A percentile compares a stretch with the other conserved stretches of the same genome.
phyloP scores from a whole-genome alignment of 2,888 invertebrate species.

The Aporophyla lueneburgensis region DNA sequence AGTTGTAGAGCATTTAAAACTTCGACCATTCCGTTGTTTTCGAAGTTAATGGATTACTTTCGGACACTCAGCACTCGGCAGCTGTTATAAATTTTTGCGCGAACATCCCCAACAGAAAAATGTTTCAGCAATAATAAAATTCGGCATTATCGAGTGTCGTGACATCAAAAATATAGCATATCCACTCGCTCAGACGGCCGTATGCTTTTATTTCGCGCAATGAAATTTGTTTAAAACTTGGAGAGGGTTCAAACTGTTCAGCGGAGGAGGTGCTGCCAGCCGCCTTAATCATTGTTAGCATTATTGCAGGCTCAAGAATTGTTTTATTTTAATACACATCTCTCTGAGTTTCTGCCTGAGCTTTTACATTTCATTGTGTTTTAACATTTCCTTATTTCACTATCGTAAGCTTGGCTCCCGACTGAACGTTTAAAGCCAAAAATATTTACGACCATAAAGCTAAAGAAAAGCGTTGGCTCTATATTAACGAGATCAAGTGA shows the following conservation, averaged over 20 bases:
- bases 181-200: constrained; percentile 68
- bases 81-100: constrained; percentile 74
- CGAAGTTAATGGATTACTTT: constrained; percentile 78
- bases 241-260: constrained; percentile 81
- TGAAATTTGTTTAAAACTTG: constrained; percentile 87
- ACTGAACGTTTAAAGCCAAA: constrained; percentile 51
- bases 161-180: constrained; percentile 75
- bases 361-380: constrained; percentile 52
- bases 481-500: constrained; percentile 74
- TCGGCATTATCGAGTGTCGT: constrained; percentile 75
- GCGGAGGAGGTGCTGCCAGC: constrained; percentile 76
- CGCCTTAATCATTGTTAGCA: constrained; percentile 81
- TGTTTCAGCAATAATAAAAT: constrained; percentile 74
- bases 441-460: constrained; percentile 63
- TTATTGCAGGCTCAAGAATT: constrained; percentile 72
- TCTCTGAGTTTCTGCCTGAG: constrained; percentile 49
- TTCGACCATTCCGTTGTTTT: constrained; percentile 68
- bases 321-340: constrained; percentile 66
- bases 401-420: constrained; percentile 46
- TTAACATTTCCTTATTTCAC: constrained; percentile 59
- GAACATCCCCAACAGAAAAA: constrained; percentile 75
- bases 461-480: constrained; percentile 64
- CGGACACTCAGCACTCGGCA: constrained; percentile 74
- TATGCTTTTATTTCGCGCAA: constrained; percentile 81
- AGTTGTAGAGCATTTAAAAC: constrained; percentile 64